Evolutionary conservation across 2,888 invertebrate genomes (phyloP).

Genomic region (Andrena hattorfiana): DNA sequence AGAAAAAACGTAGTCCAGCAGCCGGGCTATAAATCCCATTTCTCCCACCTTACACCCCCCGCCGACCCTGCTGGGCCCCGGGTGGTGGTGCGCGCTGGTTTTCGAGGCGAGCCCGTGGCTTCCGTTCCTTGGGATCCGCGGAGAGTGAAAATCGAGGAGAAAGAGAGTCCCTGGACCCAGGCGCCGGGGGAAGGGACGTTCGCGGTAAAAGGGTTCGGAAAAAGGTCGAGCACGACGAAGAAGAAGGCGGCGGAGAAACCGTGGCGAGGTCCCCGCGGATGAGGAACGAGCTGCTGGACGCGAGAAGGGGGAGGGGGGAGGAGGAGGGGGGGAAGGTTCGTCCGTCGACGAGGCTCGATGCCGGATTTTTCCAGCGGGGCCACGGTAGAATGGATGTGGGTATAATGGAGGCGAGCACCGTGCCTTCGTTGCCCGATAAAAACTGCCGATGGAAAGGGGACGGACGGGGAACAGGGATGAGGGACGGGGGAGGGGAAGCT

Average conservation of each 20-base stretch:
- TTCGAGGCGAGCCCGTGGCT: constrained; percentile 45
- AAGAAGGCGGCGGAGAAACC: constrained; percentile 31
- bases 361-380: constrained; percentile 73
- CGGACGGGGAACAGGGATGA: constrained; percentile 33
- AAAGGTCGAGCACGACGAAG: constrained; percentile 53
- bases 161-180: constrained; percentile 38
- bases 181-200: constrained; percentile 12
- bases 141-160: constrained; percentile 58
- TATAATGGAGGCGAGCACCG: constrained; percentile 75
- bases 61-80: not conserved
- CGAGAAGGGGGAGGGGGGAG: constrained; percentile 15
- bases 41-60: constrained; percentile 16
- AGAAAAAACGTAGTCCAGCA: constrained; percentile 27
- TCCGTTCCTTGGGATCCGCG: constrained; percentile 52
- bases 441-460: constrained; percentile 72
- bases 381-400: constrained; percentile 73
- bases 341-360: constrained; percentile 67
- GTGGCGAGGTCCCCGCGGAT: constrained; percentile 41
- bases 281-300: constrained; percentile 38
- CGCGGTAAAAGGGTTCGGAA: constrained; percentile 62
- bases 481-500: constrained; percentile 32
- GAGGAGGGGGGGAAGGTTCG: constrained; percentile 35
- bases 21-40: constrained; percentile 58
- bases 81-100: constrained; percentile 32
- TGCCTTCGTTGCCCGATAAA: constrained; percentile 75